Conservation (phyloP, 2,797 vertebrate genomes). For the Gallirallus australis region DNA sequence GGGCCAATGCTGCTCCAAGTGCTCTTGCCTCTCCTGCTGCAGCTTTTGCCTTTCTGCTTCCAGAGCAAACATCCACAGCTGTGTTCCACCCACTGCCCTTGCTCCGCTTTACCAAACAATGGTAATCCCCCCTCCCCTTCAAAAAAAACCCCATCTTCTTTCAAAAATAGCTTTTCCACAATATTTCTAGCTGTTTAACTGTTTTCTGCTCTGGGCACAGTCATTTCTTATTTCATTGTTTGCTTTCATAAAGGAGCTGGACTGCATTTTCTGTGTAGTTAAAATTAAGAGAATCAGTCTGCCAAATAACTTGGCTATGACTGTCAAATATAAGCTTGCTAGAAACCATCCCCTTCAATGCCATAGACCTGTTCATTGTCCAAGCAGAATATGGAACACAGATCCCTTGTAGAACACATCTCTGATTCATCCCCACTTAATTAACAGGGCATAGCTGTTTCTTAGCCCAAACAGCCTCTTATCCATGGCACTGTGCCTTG, state of each 20-base stretch:
- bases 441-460: not conserved
- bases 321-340: not conserved
- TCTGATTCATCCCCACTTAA: not conserved
- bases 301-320: not conserved
- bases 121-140: not conserved
- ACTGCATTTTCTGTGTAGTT: not conserved
- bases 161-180: not conserved
- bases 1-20: not conserved
- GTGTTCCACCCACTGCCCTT: not conserved
- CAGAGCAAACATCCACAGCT: not conserved
- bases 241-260: not conserved
- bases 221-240: not conserved
- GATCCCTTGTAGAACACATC: not conserved
- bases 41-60: not conserved
- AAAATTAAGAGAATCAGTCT: not conserved
- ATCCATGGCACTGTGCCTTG: not conserved
- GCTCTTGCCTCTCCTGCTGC: not conserved
- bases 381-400: not conserved
- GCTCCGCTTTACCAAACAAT: not conserved
- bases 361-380: not conserved
- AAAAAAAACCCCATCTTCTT: not conserved
- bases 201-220: not conserved
- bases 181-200: not conserved
- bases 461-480: not conserved
- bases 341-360: not conserved